Base-by-base conservation (phyloP, 2,888 invertebrate genomes). In the Tetrapedia diversipes region DNA sequence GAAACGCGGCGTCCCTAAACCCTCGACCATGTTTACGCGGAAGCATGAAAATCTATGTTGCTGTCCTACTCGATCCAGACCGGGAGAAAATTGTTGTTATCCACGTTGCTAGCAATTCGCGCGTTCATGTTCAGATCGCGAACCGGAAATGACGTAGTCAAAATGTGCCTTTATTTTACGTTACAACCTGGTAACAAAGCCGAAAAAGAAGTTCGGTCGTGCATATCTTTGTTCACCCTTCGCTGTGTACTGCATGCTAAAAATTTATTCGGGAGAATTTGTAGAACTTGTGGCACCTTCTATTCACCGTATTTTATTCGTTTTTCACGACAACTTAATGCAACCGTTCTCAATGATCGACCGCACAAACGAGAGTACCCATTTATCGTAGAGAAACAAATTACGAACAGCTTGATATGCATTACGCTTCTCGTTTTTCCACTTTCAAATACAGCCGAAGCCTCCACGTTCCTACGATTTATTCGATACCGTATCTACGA, bases 381-480 rank as follows among this genome's bases (percentile, higher is more conserved):
- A 16, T 16, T 39, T 10, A 16, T 1, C 16, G 11, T 19, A 0
- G 8, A 27, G 11, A 22, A 27, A 29, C 27, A 16, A 34, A 11
- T 51, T 27, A 59, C 69, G 14, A n/a, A 51, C 24, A 59, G 45
- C 29, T 53, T 37, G 14, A 61, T 54, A 54, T 37, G 24, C n/a
- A 19, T 53, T 59, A 43, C 19, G 14, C 3, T 37, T 11, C 4
- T 8, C n/a, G 16, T 49, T 22, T n/a, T 39, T 56, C 10, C 14
- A 22, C 29, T 19, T n/a, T 41, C 24, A 29, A 57, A 64, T n/a
- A 37, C 56, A 27, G 63, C 63, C 37, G 47, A 57, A 49, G 63
- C 39, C 37, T 43, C 11, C 43, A n/a, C 32, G 37, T 53, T 37
- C 16, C 41, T 41, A 29, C 19, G 60, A 64, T 75, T 74, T 76